Evolutionary conservation across 2,888 invertebrate genomes (phyloP).

Genomic region (Molorchus minor): DNA sequence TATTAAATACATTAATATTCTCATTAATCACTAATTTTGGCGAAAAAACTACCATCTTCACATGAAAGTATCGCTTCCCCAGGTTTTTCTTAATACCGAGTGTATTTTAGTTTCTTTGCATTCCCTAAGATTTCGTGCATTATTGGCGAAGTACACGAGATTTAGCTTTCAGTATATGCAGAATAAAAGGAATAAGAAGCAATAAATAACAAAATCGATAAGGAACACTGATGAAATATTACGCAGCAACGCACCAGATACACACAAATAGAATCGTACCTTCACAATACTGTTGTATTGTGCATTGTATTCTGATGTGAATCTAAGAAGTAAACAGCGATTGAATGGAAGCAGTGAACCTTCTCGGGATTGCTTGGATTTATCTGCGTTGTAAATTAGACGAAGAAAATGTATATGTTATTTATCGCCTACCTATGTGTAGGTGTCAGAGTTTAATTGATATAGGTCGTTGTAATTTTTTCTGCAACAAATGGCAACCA

Average conservation of each 20-base stretch:
- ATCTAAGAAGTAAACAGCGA: constrained; percentile 23
- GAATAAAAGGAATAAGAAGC: constrained; percentile 23
- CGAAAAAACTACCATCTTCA: too few relatives aligned
- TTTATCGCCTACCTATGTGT: too few relatives aligned
- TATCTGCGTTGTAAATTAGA: constrained; percentile 24
- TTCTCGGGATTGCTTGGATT: constrained; percentile 8
- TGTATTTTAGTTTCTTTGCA: too few relatives aligned
- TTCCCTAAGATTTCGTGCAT: constrained; percentile 10
- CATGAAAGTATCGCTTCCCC: too few relatives aligned
- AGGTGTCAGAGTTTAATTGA: too few relatives aligned
- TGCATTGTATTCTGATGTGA: constrained; percentile 22
- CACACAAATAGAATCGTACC: constrained; percentile 26
- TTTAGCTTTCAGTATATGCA: constrained; percentile 19
- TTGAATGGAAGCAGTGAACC: constrained; percentile 26
- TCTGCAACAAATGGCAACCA: too few relatives aligned
- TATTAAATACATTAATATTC: too few relatives aligned
- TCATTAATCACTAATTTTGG: too few relatives aligned
- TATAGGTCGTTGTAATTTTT: too few relatives aligned
- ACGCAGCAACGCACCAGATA: constrained; percentile 26
- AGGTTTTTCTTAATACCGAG: too few relatives aligned
- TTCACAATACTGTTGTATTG: constrained; percentile 23
- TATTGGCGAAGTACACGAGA: constrained; percentile 22
- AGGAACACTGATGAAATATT: constrained; percentile 23
- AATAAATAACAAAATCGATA: constrained; percentile 27
- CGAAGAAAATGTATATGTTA: constrained; percentile 17